Evolutionary conservation across 2,113 vertebrate species (phyloP), one percentile per base, ranked within the genome.

Genomic region (Gavialis gangeticus): DNA sequence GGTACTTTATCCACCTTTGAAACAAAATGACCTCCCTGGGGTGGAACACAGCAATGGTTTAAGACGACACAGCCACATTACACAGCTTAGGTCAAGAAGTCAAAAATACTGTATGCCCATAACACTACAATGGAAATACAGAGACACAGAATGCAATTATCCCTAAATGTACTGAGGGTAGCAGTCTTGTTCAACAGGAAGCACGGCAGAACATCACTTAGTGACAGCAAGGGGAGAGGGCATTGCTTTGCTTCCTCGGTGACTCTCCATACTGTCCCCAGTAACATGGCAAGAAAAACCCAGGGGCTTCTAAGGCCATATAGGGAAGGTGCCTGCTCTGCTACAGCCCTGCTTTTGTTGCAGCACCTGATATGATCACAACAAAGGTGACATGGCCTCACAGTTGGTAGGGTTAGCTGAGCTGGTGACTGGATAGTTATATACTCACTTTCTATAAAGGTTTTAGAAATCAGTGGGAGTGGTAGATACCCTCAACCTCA

Each of bases 21-120:
- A 73, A 24, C 46, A 94, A 93, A 95, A 84, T 90, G 87, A 83
- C 93, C 96, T 95, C 95, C 95, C 91, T 87, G 91, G 94, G 95
- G 92, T 95, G 94, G 96, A 95, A 75, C 85, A 79, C 69, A 95
- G 75, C 84, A 95, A 93, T 91, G 96, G 93, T 89, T 95, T 92
- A 95, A 91, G 62, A 89, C 80, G 2, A 15, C 87, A 91, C 69
- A 80, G 82, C 92, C 94, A 83, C 80, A 28, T 69, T 75, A 54
- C 1, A 0, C 64, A 90, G 34, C 75, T 37, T 46, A 46, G 55
- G 56, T 71, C 81, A 88, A 94, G 89, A 27, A 46, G 71, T 10
- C 56, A 63, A 84, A 82, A 94, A 59, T 4, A 66, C 34, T 8
- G 17, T 19, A 10, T 79, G 69, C 75, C 79, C 75, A 91, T 91